Evolutionary conservation across 2,888 invertebrate genomes (phyloP).

Genomic region (Chrysina gloriosa): DNA sequence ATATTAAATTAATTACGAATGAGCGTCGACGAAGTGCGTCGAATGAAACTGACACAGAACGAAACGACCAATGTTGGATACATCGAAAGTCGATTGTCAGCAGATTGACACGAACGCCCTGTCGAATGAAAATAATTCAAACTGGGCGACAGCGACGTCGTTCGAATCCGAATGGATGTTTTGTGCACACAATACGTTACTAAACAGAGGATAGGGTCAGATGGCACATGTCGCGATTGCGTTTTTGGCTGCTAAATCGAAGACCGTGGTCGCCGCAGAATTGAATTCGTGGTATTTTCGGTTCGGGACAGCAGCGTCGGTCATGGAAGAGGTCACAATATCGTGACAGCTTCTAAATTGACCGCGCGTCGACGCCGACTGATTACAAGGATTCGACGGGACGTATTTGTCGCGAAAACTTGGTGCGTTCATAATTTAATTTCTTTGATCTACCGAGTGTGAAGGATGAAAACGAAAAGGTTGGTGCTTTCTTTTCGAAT

Average conservation of each 20-base stretch:
- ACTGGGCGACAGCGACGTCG: background rate
- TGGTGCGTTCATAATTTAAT: background rate
- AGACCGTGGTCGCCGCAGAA: background rate
- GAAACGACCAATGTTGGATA: background rate
- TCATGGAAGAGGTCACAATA: background rate
- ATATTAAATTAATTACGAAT: slow-evolving; percentile 17
- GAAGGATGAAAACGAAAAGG: background rate
- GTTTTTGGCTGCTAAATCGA: background rate
- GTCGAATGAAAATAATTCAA: background rate
- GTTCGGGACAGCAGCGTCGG: background rate
- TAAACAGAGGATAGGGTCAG: background rate
- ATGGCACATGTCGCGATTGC: background rate
- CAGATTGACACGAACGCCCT: background rate
- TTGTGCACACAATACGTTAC: background rate
- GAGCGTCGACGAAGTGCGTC: background rate
- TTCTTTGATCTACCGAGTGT: slow-evolving; percentile 2
- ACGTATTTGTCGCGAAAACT: background rate
- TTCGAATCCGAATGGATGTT: background rate
- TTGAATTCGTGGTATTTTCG: slow-evolving; percentile 19
- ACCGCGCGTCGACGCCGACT: background rate
- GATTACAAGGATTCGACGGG: background rate
- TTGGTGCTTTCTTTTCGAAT: background rate
- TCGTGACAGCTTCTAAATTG: slow-evolving; percentile 1
- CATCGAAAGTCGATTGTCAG: slow-evolving; percentile 13
- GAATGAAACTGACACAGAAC: background rate